Evolutionary conservation across 2,797 vertebrate species (phyloP).

Genomic region (Peromyscus eremicus): DNA sequence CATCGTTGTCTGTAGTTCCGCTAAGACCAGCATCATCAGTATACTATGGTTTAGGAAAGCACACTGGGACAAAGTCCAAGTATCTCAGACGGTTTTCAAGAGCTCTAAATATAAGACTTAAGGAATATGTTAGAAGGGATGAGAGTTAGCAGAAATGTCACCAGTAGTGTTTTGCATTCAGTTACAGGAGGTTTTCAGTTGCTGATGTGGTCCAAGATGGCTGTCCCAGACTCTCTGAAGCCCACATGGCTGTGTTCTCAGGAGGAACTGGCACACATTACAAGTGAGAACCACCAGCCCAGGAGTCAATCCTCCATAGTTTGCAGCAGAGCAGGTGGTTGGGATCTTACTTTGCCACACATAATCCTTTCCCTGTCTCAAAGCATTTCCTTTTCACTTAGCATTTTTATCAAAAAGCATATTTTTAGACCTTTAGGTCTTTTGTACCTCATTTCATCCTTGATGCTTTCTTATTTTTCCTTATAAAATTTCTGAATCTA

Average conservation of each 20-base stretch:
- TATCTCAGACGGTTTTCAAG: background rate
- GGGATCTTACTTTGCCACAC: background rate
- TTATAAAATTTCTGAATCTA: background rate
- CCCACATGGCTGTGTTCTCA: background rate
- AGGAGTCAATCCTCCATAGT: background rate
- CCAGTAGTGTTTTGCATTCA: background rate
- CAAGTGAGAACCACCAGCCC: background rate
- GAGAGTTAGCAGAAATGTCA: background rate
- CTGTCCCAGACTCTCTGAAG: background rate
- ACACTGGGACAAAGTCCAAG: background rate
- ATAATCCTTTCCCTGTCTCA: background rate
- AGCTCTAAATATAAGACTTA: background rate
- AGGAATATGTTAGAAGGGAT: background rate
- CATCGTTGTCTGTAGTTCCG: background rate
- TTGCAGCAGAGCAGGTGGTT: constrained; percentile 2
- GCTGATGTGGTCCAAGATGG: background rate
- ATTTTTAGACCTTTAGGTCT: background rate
- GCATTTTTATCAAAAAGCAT: background rate
- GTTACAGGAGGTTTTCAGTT: background rate
- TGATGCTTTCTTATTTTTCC: background rate
- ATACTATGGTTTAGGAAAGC: background rate
- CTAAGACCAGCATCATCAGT: background rate
- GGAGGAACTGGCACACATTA: background rate
- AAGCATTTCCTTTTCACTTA: background rate
- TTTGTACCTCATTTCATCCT: background rate